These are phyloP conservation scores for Yponomeuta evonymella DNA, from an alignment of 2,888 invertebrate genomes.

Conservation along the genomic window DNA sequence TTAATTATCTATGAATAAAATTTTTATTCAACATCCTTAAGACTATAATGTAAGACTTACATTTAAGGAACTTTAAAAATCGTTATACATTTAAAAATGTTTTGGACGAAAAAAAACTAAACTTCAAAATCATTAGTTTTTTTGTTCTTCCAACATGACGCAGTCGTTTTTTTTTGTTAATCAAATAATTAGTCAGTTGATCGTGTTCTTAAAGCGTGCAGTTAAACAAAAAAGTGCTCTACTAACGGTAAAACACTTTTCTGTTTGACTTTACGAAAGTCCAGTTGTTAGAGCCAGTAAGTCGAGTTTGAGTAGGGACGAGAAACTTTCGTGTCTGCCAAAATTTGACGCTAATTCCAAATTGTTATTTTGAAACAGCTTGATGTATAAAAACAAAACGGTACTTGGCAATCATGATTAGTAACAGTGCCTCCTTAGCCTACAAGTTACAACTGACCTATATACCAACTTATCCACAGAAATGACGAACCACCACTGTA, in stretches of 20 bases:
- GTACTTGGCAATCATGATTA: no score
- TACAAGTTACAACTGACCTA: no score
- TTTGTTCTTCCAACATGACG: not conserved
- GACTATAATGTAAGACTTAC: constrained; percentile 21
- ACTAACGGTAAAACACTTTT: not conserved
- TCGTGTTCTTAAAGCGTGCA: not conserved
- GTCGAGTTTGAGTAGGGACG: not conserved
- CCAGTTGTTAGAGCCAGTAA: not conserved
- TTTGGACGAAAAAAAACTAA: constrained; percentile 54
- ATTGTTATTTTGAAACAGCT: not conserved
- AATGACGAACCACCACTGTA: no score
- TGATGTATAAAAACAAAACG: not conserved
- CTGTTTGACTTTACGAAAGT: not conserved
- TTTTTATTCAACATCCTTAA: constrained; percentile 32
- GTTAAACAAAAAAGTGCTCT: not conserved
- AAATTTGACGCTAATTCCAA: no score
- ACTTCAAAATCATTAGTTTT: not conserved
- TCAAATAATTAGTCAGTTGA: not conserved
- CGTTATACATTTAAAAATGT: constrained; percentile 33
- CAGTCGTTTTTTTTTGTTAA: not conserved
- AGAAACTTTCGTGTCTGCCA: not conserved
- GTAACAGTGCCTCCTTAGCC: no score
- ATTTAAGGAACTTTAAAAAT: constrained; percentile 28
- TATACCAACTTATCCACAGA: no score
- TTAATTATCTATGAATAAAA: constrained; percentile 31